phyloP scores from a whole-genome alignment of 2,113 vertebrate genomes.

The Hemibates koningsi region DNA sequence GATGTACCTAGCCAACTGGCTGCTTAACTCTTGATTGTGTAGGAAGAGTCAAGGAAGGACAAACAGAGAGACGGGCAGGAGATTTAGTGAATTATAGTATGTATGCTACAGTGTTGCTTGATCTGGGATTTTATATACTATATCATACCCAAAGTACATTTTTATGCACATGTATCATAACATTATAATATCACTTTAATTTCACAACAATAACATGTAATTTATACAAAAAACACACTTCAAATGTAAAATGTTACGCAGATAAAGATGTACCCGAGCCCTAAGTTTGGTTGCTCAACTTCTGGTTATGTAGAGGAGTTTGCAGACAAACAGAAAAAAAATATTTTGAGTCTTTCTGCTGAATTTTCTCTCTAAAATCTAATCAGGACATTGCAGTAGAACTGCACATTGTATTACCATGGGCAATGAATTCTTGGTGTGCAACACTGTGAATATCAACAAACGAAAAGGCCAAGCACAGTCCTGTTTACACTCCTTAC shows the following conservation, averaged over 20 bases:
- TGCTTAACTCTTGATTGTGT: neutral
- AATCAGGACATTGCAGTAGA: neutral
- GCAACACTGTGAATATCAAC: neutral
- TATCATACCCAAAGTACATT: neutral
- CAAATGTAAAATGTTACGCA: neutral
- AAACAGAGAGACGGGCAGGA: neutral
- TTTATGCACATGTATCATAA: neutral
- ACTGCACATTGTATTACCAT: neutral
- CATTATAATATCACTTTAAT: neutral
- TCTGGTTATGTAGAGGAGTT: neutral
- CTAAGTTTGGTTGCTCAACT: neutral
- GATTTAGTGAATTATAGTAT: neutral
- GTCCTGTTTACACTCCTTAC: neutral
- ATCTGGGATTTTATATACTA: neutral
- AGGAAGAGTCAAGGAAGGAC: neutral
- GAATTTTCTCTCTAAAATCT: neutral
- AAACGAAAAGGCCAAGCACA: neutral
- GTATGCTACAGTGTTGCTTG: neutral
- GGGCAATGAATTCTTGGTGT: neutral
- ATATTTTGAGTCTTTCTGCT: neutral
- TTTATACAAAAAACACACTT: fast-evolving
- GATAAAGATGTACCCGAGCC: neutral
- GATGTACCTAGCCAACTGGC: neutral
- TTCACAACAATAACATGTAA: neutral
- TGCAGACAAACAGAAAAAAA: neutral